These are phyloP conservation scores for Sebastes paucispinis DNA, from an alignment of 2,797 vertebrate genomes.

Conservation along the genomic window DNA sequence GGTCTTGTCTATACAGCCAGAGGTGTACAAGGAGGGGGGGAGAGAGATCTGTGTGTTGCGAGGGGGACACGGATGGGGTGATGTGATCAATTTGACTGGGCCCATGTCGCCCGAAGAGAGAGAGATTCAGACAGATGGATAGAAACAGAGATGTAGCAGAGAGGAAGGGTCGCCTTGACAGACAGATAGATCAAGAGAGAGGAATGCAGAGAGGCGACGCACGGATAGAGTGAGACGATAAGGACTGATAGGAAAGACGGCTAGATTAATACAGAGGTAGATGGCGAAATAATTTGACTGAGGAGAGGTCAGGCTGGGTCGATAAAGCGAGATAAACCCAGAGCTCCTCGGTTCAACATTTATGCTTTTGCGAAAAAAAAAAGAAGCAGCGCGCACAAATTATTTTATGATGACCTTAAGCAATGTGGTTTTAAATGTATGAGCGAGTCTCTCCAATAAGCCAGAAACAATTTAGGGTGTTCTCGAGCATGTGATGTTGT, in stretches of 20 bases:
- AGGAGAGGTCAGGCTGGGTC: constrained; percentile 22
- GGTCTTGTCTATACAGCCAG: constrained; percentile 54
- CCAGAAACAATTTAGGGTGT: constrained; percentile 38
- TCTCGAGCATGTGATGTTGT: constrained; percentile 18
- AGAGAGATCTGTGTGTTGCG: constrained; percentile 11
- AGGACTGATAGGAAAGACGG: constrained; percentile 29
- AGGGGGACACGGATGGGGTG: constrained; percentile 27
- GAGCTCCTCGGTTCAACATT: not conserved
- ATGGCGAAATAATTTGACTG: constrained; percentile 47
- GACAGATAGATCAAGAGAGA: constrained; percentile 58
- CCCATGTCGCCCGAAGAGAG: constrained; percentile 53
- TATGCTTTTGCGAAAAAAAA: not conserved
- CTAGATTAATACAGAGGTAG: constrained; percentile 53
- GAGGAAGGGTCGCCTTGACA: constrained; percentile 49
- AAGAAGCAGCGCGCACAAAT: not conserved
- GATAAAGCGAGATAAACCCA: constrained; percentile 17
- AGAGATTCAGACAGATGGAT: constrained; percentile 48
- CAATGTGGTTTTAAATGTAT: constrained; percentile 20
- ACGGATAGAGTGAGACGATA: constrained; percentile 41
- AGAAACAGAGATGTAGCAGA: constrained; percentile 55
- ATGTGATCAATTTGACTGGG: constrained; percentile 69
- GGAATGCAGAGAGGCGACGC: constrained; percentile 25
- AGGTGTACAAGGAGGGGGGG: constrained; percentile 53
- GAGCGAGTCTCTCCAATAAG: constrained; percentile 19
- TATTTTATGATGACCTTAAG: constrained; percentile 45